Evolutionary conservation across 1,140 invertebrate species (phyloP).

Genomic region (Anastrepha obliqua): DNA sequence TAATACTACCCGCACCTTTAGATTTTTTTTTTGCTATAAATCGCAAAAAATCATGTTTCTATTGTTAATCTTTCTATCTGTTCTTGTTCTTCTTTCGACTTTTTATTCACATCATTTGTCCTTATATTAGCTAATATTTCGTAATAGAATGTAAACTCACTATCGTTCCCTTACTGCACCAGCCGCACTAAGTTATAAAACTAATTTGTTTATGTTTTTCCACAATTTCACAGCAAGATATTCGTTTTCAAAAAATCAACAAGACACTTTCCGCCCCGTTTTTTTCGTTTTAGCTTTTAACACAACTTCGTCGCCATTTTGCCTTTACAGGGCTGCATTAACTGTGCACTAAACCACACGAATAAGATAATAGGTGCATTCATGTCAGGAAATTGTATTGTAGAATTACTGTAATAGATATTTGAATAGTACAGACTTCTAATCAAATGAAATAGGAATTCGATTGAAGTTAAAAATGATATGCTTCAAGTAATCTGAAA

Average conservation of each 20-base stretch:
- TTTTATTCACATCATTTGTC: neutral
- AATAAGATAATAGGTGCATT: no score
- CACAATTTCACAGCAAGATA: constrained; percentile 1
- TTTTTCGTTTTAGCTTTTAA: constrained; percentile 34
- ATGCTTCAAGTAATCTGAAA: no score
- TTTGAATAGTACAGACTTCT: no score
- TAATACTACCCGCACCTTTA: neutral
- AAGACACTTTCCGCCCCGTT: constrained; percentile 39
- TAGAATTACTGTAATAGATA: no score
- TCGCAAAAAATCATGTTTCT: constrained; percentile 15
- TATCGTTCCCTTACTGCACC: neutral
- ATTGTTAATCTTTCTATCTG: neutral
- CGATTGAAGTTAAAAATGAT: no score
- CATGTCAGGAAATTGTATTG: no score
- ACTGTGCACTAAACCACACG: neutral
- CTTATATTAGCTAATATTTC: constrained; percentile 5
- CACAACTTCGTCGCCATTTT: constrained; percentile 37
- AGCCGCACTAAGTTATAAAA: neutral
- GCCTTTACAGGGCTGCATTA: neutral
- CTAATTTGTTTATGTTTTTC: constrained; percentile 34
- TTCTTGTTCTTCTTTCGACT: constrained; percentile 13
- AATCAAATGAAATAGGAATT: no score
- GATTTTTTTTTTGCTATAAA: neutral
- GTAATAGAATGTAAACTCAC: neutral
- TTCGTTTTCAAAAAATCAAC: constrained; percentile 44